Conservation (phyloP, 2,113 vertebrate genomes). For the Phasianus colchicus region DNA sequence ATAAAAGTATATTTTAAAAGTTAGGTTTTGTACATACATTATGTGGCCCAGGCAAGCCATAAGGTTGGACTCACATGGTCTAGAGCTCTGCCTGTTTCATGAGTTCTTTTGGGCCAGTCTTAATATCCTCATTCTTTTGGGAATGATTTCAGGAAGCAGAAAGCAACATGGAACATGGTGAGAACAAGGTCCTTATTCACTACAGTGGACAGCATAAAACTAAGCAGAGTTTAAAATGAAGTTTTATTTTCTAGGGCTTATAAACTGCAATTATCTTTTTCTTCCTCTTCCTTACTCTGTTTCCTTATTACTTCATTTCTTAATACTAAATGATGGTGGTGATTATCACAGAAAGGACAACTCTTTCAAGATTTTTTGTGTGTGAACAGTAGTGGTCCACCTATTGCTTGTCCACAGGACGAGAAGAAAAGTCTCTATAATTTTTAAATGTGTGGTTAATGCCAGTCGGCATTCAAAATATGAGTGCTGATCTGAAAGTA, state of each 20-base stretch:
- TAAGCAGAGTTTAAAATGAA: neutral
- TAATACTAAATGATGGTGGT: neutral
- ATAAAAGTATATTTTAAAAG: no score
- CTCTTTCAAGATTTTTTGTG: neutral
- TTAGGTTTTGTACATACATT: no score
- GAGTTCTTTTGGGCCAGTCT: neutral
- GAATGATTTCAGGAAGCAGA: neutral
- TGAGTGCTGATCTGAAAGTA: no score
- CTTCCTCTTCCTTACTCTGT: neutral
- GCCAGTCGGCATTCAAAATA: neutral
- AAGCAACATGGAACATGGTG: neutral
- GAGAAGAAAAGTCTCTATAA: neutral
- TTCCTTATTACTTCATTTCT: neutral
- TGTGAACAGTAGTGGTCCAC: neutral
- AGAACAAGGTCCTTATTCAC: neutral
- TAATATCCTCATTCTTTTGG: neutral
- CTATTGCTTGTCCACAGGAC: neutral
- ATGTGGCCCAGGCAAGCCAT: no score
- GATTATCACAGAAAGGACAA: neutral
- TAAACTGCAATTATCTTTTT: neutral
- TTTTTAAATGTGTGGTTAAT: neutral
- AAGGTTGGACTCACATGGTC: neutral
- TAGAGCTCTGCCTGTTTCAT: rapidly evolving
- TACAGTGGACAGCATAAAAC: neutral
- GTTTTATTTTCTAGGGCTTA: neutral